Conservation (phyloP, 2,113 vertebrate species). For the Indicator indicator region DNA sequence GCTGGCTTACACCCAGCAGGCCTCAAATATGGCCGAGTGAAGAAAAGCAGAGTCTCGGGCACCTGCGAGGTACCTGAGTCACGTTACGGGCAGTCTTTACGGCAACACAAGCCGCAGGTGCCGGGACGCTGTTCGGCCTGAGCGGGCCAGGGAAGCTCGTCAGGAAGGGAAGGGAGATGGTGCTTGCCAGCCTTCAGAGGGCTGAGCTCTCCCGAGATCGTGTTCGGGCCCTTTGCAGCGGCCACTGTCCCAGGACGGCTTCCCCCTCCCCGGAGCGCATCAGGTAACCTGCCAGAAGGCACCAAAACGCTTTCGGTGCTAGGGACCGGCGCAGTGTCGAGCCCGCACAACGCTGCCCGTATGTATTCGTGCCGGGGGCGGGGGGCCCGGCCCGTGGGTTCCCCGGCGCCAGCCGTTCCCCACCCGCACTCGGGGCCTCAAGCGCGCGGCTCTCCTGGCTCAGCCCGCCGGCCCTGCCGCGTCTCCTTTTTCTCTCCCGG, state of each 20-base stretch:
- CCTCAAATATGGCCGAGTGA: neutral
- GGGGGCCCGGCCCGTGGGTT: no score
- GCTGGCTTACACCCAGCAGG: neutral
- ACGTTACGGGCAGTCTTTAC: neutral
- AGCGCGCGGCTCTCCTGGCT: neutral
- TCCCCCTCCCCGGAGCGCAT: neutral
- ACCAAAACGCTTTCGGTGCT: neutral
- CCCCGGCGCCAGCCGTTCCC: neutral
- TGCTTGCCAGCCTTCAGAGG: fast-evolving
- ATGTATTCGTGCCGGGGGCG: fast-evolving
- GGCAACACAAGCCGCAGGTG: neutral
- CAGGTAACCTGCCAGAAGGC: fast-evolving
- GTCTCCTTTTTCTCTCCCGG: neutral
- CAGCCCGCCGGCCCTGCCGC: neutral
- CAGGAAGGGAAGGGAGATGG: fast-evolving
- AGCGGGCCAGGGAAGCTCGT: no score
- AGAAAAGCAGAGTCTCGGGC: neutral
- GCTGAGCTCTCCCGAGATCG: fast-evolving
- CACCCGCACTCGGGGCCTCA: no score
- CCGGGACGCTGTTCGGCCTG: neutral
- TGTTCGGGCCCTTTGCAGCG: neutral
- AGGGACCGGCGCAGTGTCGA: no score
- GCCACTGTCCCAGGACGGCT: neutral
- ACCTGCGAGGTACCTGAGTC: neutral
- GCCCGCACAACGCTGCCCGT: fast-evolving